A percentile compares a stretch with the other conserved stretches of the same genome.
These are phyloP conservation scores for Peromyscus californicus DNA, from an alignment of 2,113 vertebrate genomes.

Conservation along the genomic window DNA sequence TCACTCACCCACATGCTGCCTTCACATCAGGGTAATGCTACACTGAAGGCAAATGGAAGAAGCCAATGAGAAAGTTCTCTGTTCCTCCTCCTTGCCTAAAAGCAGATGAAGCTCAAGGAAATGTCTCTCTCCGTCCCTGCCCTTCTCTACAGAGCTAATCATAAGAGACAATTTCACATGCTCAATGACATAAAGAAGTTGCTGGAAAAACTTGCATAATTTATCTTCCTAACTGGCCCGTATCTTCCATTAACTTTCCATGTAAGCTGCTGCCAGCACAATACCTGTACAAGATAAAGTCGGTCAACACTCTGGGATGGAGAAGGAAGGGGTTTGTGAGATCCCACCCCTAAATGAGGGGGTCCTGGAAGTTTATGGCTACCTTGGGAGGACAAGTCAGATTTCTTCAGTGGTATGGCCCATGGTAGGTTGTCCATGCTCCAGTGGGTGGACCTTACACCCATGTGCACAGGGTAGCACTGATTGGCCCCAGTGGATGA, in stretches of 20 bases:
- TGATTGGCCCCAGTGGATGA: neutral
- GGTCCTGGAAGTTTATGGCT: neutral
- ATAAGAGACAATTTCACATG: neutral
- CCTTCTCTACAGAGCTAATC: too few species aligned
- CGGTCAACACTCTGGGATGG: neutral
- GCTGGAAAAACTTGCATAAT: neutral
- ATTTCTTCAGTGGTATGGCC: neutral
- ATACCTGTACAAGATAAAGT: neutral
- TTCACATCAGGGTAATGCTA: too few species aligned
- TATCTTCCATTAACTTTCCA: neutral
- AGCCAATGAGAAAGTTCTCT: neutral
- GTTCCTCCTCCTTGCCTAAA: neutral
- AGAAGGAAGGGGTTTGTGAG: neutral
- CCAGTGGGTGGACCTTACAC: neutral
- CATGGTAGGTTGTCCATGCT: neutral
- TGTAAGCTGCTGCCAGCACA: neutral
- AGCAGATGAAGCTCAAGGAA: too few species aligned
- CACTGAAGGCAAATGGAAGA: too few species aligned
- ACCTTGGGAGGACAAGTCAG: neutral
- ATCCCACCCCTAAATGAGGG: neutral
- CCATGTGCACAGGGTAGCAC: neutral
- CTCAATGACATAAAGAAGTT: too few species aligned
- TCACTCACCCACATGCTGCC: too few species aligned
- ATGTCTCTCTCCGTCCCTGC: too few species aligned
- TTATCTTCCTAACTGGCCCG: neutral